Percentiles rank a stretch among this genome's conserved stretches.
Conservation (phyloP, 23 tunicate genomes). For the Diplosoma virens region DNA sequence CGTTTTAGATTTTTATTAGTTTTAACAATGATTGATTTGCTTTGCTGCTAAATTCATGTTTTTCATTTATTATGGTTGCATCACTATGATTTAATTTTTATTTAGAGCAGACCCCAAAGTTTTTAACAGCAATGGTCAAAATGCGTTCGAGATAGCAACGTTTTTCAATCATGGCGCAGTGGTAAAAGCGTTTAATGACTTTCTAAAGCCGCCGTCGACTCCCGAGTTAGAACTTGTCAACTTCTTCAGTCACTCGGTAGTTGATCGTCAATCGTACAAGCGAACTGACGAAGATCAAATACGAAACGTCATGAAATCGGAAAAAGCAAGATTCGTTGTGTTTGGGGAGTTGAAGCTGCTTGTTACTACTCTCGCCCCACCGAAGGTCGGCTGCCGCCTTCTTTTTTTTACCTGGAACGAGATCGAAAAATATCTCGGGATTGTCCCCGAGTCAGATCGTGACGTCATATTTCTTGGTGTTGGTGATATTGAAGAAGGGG, state of each 20-base stretch:
- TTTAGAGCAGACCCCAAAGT: constrained; percentile 74
- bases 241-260: constrained; percentile 49
- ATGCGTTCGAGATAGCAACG: constrained; percentile 50
- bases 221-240: constrained; percentile 58
- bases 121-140: constrained; percentile 74
- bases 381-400: constrained; percentile 21
- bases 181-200: constrained; percentile 17
- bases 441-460: neutral
- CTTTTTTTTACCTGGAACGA: constrained; percentile 51
- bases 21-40: no score
- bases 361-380: neutral
- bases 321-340: constrained; percentile 54
- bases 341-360: constrained; percentile 68
- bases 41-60: no score
- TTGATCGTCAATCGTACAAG: constrained; percentile 71
- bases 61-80: no score
- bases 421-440: constrained; percentile 17
- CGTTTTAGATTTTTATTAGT: no score
- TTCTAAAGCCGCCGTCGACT: constrained; percentile 30
- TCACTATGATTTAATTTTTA: neutral
- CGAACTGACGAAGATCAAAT: constrained; percentile 59
- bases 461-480: constrained; percentile 79
- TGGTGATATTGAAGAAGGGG: constrained; percentile 55
- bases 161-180: constrained; percentile 72
- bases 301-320: constrained; percentile 30